A percentile compares a stretch with the other conserved stretches of the same genome.
These are phyloP conservation scores for Hypomecis punctinalis DNA, from an alignment of 2,888 invertebrate genomes.

Conservation along the genomic window DNA sequence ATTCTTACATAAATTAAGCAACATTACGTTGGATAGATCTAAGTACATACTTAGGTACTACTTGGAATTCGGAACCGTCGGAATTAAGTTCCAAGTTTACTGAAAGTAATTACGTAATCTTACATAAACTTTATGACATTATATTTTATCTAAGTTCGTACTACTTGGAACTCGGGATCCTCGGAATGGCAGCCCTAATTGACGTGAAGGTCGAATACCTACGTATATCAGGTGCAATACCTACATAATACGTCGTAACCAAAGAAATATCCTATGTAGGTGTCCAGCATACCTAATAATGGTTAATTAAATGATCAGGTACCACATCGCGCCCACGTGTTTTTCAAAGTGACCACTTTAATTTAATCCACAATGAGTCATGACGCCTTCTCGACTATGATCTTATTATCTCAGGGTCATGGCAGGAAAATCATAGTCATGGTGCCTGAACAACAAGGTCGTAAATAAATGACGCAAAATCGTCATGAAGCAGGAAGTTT, in stretches of 20 bases:
- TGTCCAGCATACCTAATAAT: background rate
- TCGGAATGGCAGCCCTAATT: too few relatives aligned
- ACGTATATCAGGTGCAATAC: too few relatives aligned
- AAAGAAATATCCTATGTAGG: background rate
- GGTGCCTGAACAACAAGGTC: constrained; percentile 54
- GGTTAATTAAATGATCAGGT: constrained; percentile 15
- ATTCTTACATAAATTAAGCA: too few relatives aligned
- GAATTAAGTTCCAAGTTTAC: too few relatives aligned
- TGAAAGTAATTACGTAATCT: too few relatives aligned
- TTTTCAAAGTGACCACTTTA: constrained; percentile 16
- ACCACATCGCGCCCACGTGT: constrained; percentile 35
- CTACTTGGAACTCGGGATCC: too few relatives aligned
- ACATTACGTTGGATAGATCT: too few relatives aligned
- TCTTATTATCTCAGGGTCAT: constrained; percentile 37
- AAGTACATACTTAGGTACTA: too few relatives aligned
- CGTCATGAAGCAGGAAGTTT: background rate
- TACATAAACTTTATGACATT: too few relatives aligned
- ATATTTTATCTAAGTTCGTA: too few relatives aligned
- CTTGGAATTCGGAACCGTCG: too few relatives aligned
- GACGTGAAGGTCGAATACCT: too few relatives aligned
- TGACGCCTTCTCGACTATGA: background rate
- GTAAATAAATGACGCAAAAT: constrained; percentile 24
- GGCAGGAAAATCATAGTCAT: constrained; percentile 57
- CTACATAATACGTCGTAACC: background rate
- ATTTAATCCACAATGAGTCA: constrained; percentile 23